These are phyloP conservation scores for Fundulus diaphanus DNA, from an alignment of 2,797 vertebrate species.

Conservation along the genomic window DNA sequence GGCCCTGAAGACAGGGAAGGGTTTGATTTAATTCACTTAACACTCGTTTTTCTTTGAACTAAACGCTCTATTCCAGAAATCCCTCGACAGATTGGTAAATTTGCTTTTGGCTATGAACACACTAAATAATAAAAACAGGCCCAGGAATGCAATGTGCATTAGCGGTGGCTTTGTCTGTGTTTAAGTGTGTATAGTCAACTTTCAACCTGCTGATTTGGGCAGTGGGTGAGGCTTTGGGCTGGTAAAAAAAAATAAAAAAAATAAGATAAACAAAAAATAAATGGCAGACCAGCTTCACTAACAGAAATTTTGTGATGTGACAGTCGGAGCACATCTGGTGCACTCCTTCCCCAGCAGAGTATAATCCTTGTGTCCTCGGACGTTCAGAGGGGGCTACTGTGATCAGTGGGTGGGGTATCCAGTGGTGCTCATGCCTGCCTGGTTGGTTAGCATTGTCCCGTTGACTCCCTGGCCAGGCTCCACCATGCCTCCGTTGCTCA, in stretches of 20 bases:
- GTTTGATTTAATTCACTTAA: slow-evolving; percentile 29
- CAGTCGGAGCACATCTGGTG: slow-evolving; percentile 55
- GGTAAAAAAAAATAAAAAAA: slow-evolving; percentile 44
- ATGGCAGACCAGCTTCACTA: slow-evolving; percentile 62
- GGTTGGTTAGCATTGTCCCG: slow-evolving; percentile 88
- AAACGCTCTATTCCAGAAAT: slow-evolving; percentile 55
- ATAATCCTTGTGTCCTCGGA: slow-evolving; percentile 58
- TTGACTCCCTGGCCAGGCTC: slow-evolving; percentile 89
- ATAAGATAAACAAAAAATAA: slow-evolving; percentile 60
- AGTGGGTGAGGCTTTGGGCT: slow-evolving; percentile 64
- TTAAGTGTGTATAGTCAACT: slow-evolving; percentile 50
- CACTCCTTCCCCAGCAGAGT: slow-evolving; percentile 59
- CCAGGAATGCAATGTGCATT: slow-evolving; percentile 63
- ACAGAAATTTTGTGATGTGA: slow-evolving; percentile 64
- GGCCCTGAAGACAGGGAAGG: slow-evolving; percentile 51
- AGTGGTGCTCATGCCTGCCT: slow-evolving; percentile 89
- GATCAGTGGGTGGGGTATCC: slow-evolving; percentile 93
- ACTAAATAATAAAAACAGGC: slow-evolving; percentile 65
- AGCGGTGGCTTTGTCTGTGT: slow-evolving; percentile 57
- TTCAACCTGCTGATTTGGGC: slow-evolving; percentile 64
- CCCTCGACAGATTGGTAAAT: slow-evolving; percentile 40
- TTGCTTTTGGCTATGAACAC: slow-evolving; percentile 66
- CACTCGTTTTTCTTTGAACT: slow-evolving; percentile 33
- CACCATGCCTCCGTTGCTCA: slow-evolving; percentile 84
- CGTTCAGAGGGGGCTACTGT: slow-evolving; percentile 33